Evolutionary conservation across 2,888 invertebrate genomes (phyloP), one percentile per base, ranked within the genome.

Genomic region (Brachyopa scutellaris): DNA sequence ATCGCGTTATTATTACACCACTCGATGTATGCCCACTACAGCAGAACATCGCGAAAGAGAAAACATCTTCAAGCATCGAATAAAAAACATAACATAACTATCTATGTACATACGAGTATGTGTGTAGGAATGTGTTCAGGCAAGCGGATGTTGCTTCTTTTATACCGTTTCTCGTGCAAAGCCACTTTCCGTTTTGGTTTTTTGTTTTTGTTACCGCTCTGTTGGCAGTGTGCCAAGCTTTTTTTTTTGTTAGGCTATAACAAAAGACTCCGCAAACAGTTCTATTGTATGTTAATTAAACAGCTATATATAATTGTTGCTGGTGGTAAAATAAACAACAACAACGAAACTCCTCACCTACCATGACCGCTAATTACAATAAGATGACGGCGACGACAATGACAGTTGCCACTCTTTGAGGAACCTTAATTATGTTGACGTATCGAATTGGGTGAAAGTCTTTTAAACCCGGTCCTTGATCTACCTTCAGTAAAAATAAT

Each of bases 281-380:
- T 17, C 64, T 57, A 80, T 80, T 80, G 80, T 80, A 80, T 80
- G 80, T 45, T 70, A 80, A 80, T 76, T 64, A 76, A 74, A 49
- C 40, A 7, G 13, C 62, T 70, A 45, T 62, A n/a, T n/a, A n/a
- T 55, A 51, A 5, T 45, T 61, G 33, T 5, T 33, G 15, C 31
- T 15, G 11, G 57, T 7, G 31, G 55, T 11, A 38, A 17, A 17
- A 26, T 5, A 23, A 21, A 5, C 2, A 19, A 42, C 13, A 33
- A 45, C 7, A 13, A 29, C 5, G 23, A 55, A 13, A n/a, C 29
- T 17, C 17, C 23, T 51, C 59, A 42, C 45, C 26, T 19, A 13
- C 17, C 33, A 23, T 42, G n/a, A 61, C 51, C n/a, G 33, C 29
- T 7, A 11, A 45, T 26, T 8, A 45, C 19, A 42, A 45, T n/a